Evolutionary conservation across 2,888 invertebrate species (phyloP).

Genomic region (Hypolimnas misippus): DNA sequence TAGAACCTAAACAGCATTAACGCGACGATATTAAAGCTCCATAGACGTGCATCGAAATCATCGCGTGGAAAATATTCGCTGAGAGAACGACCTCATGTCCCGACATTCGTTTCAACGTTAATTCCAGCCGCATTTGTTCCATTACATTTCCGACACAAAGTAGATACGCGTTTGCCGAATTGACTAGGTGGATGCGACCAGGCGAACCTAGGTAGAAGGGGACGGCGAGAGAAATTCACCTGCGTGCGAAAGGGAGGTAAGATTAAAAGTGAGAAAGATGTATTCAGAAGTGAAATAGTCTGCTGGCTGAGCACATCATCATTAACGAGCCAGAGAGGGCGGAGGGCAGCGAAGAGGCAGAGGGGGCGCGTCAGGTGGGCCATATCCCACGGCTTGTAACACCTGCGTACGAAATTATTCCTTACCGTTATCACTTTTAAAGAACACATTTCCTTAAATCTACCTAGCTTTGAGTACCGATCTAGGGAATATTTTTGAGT

Average conservation of each 20-base stretch:
- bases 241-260: slow-evolving; percentile 64
- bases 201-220: slow-evolving; percentile 69
- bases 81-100: slow-evolving; percentile 78
- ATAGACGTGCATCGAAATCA: slow-evolving; percentile 79
- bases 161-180: slow-evolving; percentile 84
- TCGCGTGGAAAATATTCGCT: slow-evolving; percentile 80
- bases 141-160: slow-evolving; percentile 85
- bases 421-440: slow-evolving; percentile 64
- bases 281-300: slow-evolving; percentile 89
- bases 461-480: slow-evolving; percentile 55
- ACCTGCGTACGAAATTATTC: slow-evolving; percentile 77
- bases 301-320: slow-evolving; percentile 91
- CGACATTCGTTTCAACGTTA: slow-evolving; percentile 83
- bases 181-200: slow-evolving; percentile 83
- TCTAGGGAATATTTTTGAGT: slow-evolving; percentile 80
- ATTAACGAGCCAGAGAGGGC: slow-evolving; percentile 88
- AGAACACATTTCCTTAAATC: slow-evolving; percentile 65
- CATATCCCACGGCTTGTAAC: slow-evolving; percentile 79
- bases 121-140: slow-evolving; percentile 84
- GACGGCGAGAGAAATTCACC: slow-evolving; percentile 58
- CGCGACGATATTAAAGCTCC: slow-evolving; percentile 59
- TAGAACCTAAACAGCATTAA: slow-evolving; percentile 29
- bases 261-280: slow-evolving; percentile 85
- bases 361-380: slow-evolving; percentile 85
- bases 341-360: slow-evolving; percentile 84